Percentiles rank a stretch among this genome's conserved stretches.
phyloP scores from a whole-genome alignment of 1,140 invertebrate genomes.

The Drosophila kanapiae region DNA sequence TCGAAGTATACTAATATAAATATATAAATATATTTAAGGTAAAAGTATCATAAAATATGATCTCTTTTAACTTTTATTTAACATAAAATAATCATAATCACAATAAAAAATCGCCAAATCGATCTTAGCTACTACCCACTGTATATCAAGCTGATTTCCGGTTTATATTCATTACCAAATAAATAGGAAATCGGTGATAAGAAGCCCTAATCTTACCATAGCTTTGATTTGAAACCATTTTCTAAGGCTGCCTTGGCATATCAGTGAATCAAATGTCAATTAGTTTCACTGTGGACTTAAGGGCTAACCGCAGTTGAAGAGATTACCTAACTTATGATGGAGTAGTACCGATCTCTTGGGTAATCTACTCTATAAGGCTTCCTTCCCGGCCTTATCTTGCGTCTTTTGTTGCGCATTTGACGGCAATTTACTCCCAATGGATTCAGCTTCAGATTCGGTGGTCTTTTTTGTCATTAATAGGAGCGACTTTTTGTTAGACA shows the following conservation, averaged over 20 bases:
- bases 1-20: too few relatives aligned
- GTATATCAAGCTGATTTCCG: slow-evolving; percentile 12
- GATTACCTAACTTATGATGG: slow-evolving; percentile 17
- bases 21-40: too few relatives aligned
- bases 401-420: slow-evolving; percentile 45
- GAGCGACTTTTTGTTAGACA: slow-evolving; percentile 69
- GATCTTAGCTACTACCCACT: background rate
- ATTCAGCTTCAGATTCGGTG: slow-evolving; percentile 16
- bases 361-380: slow-evolving; percentile 22
- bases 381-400: background rate
- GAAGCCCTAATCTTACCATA: background rate
- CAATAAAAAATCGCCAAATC: background rate
- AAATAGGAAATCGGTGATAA: slow-evolving; percentile 15
- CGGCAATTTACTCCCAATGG: slow-evolving; percentile 20
- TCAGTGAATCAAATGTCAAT: slow-evolving; percentile 49
- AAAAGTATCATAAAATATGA: too few relatives aligned
- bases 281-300: background rate
- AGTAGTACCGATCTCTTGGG: background rate
- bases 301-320: slow-evolving; percentile 8
- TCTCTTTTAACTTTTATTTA: too few relatives aligned
- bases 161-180: background rate
- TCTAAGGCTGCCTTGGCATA: slow-evolving; percentile 14
- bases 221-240: slow-evolving; percentile 22
- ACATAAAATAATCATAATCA: background rate
- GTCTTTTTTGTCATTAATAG: slow-evolving; percentile 8